Base-by-base conservation (phyloP, 2,113 vertebrate species). In the Mormyrus iriodes region DNA sequence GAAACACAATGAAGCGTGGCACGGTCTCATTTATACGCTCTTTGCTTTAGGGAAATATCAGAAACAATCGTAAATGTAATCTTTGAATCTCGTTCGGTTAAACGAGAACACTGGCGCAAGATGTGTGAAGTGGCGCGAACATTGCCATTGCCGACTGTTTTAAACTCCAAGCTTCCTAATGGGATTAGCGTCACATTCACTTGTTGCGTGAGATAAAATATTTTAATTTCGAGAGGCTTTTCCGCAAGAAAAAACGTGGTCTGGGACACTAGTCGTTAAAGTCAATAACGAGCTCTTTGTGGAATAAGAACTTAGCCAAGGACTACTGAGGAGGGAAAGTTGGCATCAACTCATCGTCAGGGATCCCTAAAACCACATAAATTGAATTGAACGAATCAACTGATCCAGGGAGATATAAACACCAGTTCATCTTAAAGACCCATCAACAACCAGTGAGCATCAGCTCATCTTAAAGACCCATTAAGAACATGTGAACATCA, bases 191-290 rank as follows among this genome's bases (percentile, higher is more conserved):
- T 53, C 49, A 73, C 17, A 85, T 85, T 27, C 83, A 13, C 46
- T 85, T 85, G 46, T 85, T 85, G 48, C 44, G 44, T 51, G 42
- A 51, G 83, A 85, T 85, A 85, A 21, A 85, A 49, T 85, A 27
- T 79, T 79, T 79, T 39, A 79, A 79, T 79, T 79, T 79, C 35
- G 44, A 27, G 48, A 13, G 12, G 9, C n/a, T 44, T 48, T 49
- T 85, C 92, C 90, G 92, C 90, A 79, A 87, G 92, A 92, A 92
- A 93, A 85, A 88, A 93, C 91, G 53, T 88, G 92, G 92, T 19
- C 69, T 39, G 69, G 69, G 31, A 79, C 73, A 39, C 73, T 39
- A 79, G 73, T 79, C 73, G 42, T 79, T 79, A 79, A 42, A 79
- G 73, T 79, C 15, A 79, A 42, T 79, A 19, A 31, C 73, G 35